These are phyloP conservation scores for Thalassophryne amazonica DNA, from an alignment of 2,797 vertebrate genomes.

Conservation along the genomic window DNA sequence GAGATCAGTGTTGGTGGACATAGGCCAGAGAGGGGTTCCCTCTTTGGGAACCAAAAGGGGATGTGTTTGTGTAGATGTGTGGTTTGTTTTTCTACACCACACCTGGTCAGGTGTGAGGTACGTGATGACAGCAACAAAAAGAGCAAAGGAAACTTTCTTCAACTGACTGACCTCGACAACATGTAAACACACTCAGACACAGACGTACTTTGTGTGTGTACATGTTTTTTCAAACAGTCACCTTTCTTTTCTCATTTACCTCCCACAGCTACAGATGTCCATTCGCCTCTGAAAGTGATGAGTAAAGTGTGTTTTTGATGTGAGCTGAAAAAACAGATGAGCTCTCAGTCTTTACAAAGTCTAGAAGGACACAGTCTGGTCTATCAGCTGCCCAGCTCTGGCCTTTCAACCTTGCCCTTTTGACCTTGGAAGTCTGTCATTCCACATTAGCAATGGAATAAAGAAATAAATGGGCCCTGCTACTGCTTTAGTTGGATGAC, in stretches of 20 bases:
- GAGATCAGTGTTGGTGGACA: too few relatives aligned
- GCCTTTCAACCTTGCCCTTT: slow-evolving; percentile 27
- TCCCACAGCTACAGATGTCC: slow-evolving; percentile 1
- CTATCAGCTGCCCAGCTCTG: slow-evolving; percentile 20
- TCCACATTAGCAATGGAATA: neutral
- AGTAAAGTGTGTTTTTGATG: slow-evolving; percentile 36
- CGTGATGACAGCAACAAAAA: slow-evolving; percentile 16
- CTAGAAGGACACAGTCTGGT: neutral
- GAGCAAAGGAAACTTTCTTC: neutral
- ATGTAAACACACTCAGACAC: neutral
- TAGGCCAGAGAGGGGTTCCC: too few relatives aligned
- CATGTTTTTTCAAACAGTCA: neutral
- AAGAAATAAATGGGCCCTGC: neutral
- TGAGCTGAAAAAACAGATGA: slow-evolving; percentile 54
- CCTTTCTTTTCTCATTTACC: neutral
- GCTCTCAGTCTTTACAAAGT: slow-evolving; percentile 1
- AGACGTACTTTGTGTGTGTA: neutral
- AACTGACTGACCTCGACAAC: neutral
- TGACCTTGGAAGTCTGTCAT: neutral
- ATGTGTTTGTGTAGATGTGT: slow-evolving; percentile 4
- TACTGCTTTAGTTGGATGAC: neutral
- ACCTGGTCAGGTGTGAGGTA: slow-evolving; percentile 30
- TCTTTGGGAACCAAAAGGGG: too few relatives aligned
- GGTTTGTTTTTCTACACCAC: slow-evolving; percentile 6
- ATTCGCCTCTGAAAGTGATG: neutral